Conservation (phyloP, 2,113 vertebrate species). For the Scolopax mira region DNA sequence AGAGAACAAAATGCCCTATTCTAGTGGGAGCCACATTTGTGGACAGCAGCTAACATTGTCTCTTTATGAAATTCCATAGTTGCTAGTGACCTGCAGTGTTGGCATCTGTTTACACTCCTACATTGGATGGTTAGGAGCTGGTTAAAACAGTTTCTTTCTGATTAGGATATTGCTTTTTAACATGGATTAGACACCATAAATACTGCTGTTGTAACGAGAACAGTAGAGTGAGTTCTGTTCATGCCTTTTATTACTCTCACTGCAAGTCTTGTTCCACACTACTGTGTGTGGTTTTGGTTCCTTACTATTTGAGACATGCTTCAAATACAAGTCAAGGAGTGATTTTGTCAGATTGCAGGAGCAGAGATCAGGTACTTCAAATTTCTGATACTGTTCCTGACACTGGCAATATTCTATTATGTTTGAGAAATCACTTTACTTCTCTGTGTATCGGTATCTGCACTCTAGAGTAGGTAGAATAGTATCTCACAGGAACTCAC, state of each 20-base stretch:
- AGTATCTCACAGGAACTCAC: not conserved
- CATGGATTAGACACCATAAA: not conserved
- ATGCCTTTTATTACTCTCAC: not conserved
- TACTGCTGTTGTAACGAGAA: not conserved
- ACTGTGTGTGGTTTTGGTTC: not conserved
- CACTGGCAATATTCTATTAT: not conserved
- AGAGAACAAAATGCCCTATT: constrained; percentile 56
- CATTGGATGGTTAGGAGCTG: not conserved
- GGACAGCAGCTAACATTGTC: constrained; percentile 49
- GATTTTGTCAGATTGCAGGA: not conserved
- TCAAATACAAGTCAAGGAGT: not conserved
- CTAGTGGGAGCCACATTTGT: constrained; percentile 54
- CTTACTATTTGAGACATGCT: not conserved
- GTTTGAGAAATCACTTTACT: not conserved
- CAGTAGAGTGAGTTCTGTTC: not conserved
- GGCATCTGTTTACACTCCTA: not conserved
- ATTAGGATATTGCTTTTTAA: not conserved
- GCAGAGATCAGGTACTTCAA: not conserved
- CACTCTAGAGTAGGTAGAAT: not conserved
- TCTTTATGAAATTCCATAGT: constrained; percentile 4
- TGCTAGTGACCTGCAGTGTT: constrained; percentile 33
- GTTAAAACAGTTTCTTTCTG: not conserved
- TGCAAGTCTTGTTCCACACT: not conserved
- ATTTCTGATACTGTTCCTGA: not conserved
- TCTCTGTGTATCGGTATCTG: not conserved